These are phyloP conservation scores for Vanacampus margaritifer DNA, from an alignment of 2,113 vertebrate genomes.

Conservation along the genomic window DNA sequence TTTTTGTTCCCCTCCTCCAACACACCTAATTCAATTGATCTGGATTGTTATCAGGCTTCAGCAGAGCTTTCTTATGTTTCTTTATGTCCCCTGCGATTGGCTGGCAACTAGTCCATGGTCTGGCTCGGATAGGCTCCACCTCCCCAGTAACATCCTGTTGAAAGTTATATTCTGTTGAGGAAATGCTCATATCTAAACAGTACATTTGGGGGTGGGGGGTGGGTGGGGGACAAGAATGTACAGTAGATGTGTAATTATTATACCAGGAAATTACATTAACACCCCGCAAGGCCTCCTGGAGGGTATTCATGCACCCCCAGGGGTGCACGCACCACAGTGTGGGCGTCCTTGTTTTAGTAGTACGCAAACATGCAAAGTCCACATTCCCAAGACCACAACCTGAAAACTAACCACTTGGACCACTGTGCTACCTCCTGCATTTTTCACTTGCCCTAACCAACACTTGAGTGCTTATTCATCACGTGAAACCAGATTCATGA, in stretches of 20 bases:
- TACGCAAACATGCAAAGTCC: background rate
- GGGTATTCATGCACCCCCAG: background rate
- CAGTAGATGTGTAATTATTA: background rate
- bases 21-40: too few species aligned
- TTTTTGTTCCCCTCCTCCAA: too few species aligned
- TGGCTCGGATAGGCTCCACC: background rate
- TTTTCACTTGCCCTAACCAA: background rate
- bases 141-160: too few species aligned
- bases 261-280: background rate
- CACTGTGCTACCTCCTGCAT: background rate
- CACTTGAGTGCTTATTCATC: constrained; percentile 1
- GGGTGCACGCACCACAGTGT: background rate
- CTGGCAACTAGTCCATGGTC: background rate
- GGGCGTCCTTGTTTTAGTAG: background rate
- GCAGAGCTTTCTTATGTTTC: background rate
- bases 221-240: too few species aligned
- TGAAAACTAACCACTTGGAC: background rate
- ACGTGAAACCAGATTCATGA: constrained; percentile 29
- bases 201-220: too few species aligned
- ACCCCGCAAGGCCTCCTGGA: background rate
- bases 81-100: background rate
- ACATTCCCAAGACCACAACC: background rate
- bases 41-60: too few species aligned
- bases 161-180: too few species aligned
- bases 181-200: too few species aligned